A percentile compares a stretch with the other conserved stretches of the same genome.
phyloP scores from a whole-genome alignment of 2,113 vertebrate genomes.

The Calyptomena viridis region DNA sequence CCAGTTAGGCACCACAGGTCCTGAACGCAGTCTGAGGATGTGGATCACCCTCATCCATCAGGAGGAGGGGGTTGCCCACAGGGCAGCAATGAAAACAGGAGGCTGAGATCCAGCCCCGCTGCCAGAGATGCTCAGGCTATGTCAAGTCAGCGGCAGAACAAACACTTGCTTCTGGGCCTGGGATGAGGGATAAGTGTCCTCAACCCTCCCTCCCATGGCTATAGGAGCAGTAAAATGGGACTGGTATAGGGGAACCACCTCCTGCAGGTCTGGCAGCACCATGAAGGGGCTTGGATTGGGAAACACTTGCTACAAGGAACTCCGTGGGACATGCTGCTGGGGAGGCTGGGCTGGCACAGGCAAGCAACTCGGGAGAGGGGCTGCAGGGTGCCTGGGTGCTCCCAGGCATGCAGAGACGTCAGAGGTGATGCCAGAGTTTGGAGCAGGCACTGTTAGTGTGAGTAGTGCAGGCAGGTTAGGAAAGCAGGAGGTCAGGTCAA shows the following conservation, averaged over 20 bases:
- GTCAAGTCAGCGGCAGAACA: not conserved
- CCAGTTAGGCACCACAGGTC: not conserved
- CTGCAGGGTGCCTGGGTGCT: not conserved
- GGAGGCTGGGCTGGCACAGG: not conserved
- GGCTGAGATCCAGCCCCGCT: not conserved
- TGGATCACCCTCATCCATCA: not conserved
- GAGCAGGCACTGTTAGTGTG: slow-evolving; percentile 4
- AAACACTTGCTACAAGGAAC: not conserved
- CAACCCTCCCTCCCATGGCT: not conserved
- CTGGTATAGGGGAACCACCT: not conserved
- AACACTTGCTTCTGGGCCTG: not conserved
- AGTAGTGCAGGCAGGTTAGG: slow-evolving; percentile 30
- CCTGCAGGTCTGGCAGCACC: not conserved
- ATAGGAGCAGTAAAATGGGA: not conserved
- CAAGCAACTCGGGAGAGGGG: not conserved
- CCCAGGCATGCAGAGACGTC: not conserved
- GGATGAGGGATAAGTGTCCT: not conserved
- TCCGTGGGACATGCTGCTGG: rapidly evolving
- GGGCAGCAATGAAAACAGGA: not conserved
- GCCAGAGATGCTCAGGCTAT: not conserved
- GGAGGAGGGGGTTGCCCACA: rapidly evolving
- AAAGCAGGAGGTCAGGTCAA: slow-evolving; percentile 36
- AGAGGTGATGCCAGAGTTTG: not conserved
- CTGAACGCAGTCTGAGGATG: not conserved
- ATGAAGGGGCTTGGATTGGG: rapidly evolving